phyloP scores from a whole-genome alignment of 2,113 vertebrate species.

The Rhabdornis inornatus region DNA sequence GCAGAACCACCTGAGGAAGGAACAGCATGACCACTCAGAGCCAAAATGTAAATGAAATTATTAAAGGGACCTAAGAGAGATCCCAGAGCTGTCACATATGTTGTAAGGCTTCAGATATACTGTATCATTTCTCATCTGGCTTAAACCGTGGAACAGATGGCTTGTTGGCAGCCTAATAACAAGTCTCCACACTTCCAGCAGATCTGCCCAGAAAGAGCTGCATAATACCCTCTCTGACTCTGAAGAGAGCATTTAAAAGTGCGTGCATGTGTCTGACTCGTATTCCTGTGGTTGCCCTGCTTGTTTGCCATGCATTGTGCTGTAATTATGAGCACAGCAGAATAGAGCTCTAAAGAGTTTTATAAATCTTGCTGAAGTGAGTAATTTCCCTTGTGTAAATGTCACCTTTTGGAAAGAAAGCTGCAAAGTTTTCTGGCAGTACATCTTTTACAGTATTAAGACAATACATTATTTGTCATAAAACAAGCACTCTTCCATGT shows the following conservation, averaged over 20 bases:
- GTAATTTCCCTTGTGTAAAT: conserved; percentile 15
- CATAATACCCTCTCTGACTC: background rate
- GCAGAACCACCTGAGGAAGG: background rate
- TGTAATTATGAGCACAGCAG: conserved; percentile 2
- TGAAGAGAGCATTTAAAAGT: background rate
- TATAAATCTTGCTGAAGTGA: conserved; percentile 36
- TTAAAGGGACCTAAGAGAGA: background rate
- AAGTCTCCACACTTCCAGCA: background rate
- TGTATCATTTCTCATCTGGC: background rate
- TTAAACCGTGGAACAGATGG: background rate
- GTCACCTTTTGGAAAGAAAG: conserved; percentile 38
- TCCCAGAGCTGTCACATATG: background rate
- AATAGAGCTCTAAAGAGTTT: background rate
- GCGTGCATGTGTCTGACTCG: background rate
- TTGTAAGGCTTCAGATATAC: background rate
- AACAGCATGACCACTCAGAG: background rate
- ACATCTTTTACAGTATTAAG: conserved; percentile 14
- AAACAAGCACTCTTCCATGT: background rate
- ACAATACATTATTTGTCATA: background rate
- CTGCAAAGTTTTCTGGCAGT: background rate
- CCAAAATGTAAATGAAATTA: background rate
- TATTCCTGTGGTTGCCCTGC: background rate
- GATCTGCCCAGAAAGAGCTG: background rate
- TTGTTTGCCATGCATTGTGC: background rate
- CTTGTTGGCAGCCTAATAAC: background rate